A percentile compares a stretch with the other conserved stretches of the same genome.
Evolutionary conservation across 1,140 invertebrate species (phyloP).

Genomic region (Drosophila lacertosa): DNA sequence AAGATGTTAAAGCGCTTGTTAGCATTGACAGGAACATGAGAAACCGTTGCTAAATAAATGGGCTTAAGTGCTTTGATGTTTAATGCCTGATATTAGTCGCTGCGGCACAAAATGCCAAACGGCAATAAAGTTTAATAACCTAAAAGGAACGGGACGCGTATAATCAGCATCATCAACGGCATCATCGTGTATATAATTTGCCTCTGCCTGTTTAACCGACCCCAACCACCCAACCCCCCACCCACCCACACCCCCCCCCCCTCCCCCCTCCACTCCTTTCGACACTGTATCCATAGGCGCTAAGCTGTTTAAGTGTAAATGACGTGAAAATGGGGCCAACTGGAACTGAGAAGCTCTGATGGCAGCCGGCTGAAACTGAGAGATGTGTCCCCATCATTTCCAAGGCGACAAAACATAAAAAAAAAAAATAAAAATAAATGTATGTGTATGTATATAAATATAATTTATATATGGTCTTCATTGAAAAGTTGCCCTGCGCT

Average conservation of each 20-base stretch:
- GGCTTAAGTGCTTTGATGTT: constrained; percentile 49
- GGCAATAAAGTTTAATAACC: constrained; percentile 81
- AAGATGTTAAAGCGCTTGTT: constrained; percentile 11
- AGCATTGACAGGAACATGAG: background rate
- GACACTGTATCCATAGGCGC: constrained; percentile 51
- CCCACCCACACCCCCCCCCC: background rate
- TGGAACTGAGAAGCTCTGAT: constrained; percentile 24
- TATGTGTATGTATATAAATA: constrained; percentile 29
- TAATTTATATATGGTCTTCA: constrained; percentile 61
- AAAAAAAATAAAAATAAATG: constrained; percentile 15
- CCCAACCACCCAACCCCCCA: background rate
- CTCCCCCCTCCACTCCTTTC: background rate
- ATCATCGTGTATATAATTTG: constrained; percentile 67
- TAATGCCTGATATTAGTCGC: constrained; percentile 42
- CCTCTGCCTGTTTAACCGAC: constrained; percentile 31
- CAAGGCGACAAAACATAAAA: constrained; percentile 54
- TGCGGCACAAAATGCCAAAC: constrained; percentile 53
- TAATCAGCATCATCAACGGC: constrained; percentile 78
- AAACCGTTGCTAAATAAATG: background rate
- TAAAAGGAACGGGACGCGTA: constrained; percentile 59
- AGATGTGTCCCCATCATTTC: constrained; percentile 41
- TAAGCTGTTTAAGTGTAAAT: constrained; percentile 80
- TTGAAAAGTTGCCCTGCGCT: constrained; percentile 27
- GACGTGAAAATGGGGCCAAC: constrained; percentile 71
- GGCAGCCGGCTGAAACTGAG: constrained; percentile 30